Evolutionary conservation across 2,797 vertebrate genomes (phyloP).

Genomic region (Ibycter americanus): DNA sequence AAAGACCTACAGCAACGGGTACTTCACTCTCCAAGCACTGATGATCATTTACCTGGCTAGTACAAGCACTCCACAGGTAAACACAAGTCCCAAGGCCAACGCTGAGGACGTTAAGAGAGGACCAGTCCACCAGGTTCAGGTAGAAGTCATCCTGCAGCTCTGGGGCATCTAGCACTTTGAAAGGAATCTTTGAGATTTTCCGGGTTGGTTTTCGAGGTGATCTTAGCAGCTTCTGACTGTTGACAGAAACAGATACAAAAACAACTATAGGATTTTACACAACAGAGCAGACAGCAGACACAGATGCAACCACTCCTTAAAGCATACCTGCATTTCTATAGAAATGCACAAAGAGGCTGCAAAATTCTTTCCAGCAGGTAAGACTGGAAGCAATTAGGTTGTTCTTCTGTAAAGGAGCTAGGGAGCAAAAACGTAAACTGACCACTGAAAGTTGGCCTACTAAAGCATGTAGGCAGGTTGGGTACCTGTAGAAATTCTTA

Average conservation of each 20-base stretch:
- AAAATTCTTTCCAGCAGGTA: background rate
- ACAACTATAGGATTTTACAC: background rate
- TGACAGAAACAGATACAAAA: background rate
- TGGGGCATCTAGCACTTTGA: slow-evolving; percentile 96
- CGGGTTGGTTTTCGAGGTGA: slow-evolving; percentile 96
- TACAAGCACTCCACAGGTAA: slow-evolving; percentile 98
- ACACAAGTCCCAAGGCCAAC: slow-evolving; percentile 98
- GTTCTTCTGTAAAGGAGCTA: background rate
- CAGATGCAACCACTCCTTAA: background rate
- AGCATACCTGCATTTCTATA: background rate
- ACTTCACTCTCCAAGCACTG: background rate
- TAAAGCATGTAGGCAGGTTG: background rate
- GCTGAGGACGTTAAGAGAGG: slow-evolving; percentile 95
- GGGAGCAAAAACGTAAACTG: background rate
- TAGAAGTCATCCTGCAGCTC: slow-evolving; percentile 99
- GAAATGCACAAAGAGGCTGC: background rate
- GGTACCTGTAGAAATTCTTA: background rate
- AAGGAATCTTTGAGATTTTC: slow-evolving; percentile 99
- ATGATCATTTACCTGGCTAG: slow-evolving; percentile 86
- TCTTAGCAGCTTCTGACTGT: slow-evolving; percentile 92
- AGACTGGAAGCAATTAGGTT: background rate
- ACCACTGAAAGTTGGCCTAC: background rate
- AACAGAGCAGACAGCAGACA: background rate
- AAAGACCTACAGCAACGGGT: background rate
- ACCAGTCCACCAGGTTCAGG: slow-evolving; percentile 99